Evolutionary conservation across 2,113 vertebrate genomes (phyloP).

Genomic region (Aptenodytes forsteri): DNA sequence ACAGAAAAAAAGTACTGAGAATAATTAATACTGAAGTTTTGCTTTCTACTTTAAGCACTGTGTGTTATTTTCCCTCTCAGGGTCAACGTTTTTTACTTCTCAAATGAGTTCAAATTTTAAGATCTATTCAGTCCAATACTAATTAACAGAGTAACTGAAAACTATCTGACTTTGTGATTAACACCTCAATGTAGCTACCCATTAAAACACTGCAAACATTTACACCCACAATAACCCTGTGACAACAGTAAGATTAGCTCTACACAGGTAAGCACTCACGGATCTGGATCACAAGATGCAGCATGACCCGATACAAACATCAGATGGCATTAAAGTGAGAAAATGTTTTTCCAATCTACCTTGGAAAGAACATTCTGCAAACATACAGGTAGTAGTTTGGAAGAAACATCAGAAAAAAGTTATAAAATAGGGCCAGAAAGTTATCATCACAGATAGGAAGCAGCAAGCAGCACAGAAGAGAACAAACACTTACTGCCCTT

Average conservation of each 20-base stretch:
- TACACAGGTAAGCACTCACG: not conserved
- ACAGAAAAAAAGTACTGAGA: not conserved
- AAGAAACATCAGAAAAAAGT: not conserved
- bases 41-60: not conserved
- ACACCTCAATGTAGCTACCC: not conserved
- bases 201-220: not conserved
- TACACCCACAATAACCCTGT: not conserved
- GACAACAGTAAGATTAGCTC: not conserved
- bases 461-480: not conserved
- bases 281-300: not conserved
- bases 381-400: not conserved
- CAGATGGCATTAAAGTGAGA: not conserved
- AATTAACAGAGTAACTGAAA: not conserved
- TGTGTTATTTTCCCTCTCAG: not conserved
- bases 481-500: not conserved
- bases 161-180: not conserved
- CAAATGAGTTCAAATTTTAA: not conserved
- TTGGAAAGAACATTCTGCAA: not conserved
- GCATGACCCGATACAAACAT: not conserved
- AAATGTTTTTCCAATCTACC: not conserved
- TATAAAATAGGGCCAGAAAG: not conserved
- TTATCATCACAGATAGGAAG: not conserved
- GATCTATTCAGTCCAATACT: not conserved
- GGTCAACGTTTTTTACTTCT: not conserved
- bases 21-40: not conserved